A percentile compares a stretch with the other conserved stretches of the same genome.
Conservation (phyloP, 1,140 invertebrate genomes). For the Myzus persicae region DNA sequence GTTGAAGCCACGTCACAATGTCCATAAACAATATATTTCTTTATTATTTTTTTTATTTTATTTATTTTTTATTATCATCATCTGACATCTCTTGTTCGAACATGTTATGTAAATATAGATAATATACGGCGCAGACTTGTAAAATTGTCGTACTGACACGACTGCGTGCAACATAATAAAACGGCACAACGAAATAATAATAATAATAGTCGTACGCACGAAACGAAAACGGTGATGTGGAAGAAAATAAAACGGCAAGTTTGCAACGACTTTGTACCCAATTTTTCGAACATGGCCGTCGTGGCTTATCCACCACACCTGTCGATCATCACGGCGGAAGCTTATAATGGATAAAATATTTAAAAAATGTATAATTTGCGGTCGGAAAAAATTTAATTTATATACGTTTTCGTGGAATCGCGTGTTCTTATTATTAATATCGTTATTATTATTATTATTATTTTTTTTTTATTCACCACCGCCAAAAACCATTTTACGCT, state of each 20-base stretch:
- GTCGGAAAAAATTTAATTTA: constrained; percentile 15
- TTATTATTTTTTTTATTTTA: neutral
- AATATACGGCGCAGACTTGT: constrained; percentile 56
- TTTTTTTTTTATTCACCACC: neutral
- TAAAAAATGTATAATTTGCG: neutral
- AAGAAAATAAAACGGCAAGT: neutral
- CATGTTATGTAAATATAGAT: constrained; percentile 58
- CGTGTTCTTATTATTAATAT: constrained; percentile 10
- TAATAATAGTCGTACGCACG: constrained; percentile 32
- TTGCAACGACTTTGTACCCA: neutral
- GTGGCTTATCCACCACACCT: neutral
- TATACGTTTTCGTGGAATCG: constrained; percentile 13
- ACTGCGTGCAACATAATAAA: constrained; percentile 51
- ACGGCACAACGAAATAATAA: constrained; percentile 38
- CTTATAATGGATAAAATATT: constrained; percentile 25
- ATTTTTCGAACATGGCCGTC: neutral
- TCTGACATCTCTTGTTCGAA: constrained; percentile 57
- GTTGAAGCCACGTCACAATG: neutral
- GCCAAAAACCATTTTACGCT: constrained; percentile 54
- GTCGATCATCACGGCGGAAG: neutral
- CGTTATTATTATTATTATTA: neutral
- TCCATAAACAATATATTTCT: constrained; percentile 52
- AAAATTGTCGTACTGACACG: constrained; percentile 57
- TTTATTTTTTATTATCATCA: constrained; percentile 54
- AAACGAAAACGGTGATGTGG: neutral